phyloP scores from a whole-genome alignment of 2,888 invertebrate species.

The Monopis laevigella region DNA sequence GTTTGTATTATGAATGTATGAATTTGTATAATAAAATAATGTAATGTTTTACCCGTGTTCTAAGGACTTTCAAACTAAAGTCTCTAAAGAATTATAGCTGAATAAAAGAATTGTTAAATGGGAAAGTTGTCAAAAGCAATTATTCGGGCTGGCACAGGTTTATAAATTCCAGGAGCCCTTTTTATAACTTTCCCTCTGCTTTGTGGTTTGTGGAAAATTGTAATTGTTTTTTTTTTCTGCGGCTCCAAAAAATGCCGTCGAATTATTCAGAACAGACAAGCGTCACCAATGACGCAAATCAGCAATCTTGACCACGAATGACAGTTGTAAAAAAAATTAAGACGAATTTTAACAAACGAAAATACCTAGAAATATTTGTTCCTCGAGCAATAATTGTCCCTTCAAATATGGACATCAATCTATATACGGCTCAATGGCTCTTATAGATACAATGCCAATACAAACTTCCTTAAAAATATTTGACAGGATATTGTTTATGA shows the following conservation, averaged over 20 bases:
- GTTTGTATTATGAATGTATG: too few species aligned
- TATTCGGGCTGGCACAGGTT: background rate
- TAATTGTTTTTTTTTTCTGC: too few species aligned
- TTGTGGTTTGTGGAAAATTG: background rate
- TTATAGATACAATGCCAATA: background rate
- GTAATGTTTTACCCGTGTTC: slow-evolving; percentile 1
- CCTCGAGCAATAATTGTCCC: too few species aligned
- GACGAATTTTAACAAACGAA: too few species aligned
- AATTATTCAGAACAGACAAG: too few species aligned
- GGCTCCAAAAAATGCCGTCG: too few species aligned
- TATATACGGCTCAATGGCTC: slow-evolving; percentile 8
- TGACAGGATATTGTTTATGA: slow-evolving; percentile 5
- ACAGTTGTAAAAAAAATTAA: too few species aligned
- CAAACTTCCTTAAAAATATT: slow-evolving; percentile 9
- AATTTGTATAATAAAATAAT: too few species aligned
- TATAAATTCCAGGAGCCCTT: background rate
- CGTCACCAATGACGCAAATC: background rate
- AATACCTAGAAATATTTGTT: too few species aligned
- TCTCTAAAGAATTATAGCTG: background rate
- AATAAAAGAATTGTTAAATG: slow-evolving; percentile 6
- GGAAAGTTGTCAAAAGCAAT: slow-evolving; percentile 9
- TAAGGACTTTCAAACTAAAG: slow-evolving; percentile 2
- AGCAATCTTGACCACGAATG: too few species aligned
- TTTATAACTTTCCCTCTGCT: background rate
- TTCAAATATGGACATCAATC: slow-evolving; percentile 8